Evolutionary conservation across 53 echinoderm and acorn worm species (phyloP), one percentile per base, ranked within the genome.

Genomic region (Apostichopus leukothele): DNA sequence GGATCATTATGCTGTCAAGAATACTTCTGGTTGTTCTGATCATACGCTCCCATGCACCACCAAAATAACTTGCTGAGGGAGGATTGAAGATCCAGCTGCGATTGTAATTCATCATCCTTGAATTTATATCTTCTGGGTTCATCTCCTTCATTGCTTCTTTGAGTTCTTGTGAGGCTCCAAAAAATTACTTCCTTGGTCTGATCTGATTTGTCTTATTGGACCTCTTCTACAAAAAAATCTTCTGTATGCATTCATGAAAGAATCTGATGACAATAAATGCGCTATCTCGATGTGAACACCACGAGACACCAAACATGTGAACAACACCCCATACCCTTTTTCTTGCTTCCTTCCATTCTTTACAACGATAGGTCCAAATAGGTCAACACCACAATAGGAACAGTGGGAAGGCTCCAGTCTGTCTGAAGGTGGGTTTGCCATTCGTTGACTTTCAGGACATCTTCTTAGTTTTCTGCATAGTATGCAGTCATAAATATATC

Each of bases 271-370:
- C 86, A 89, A 67, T 1, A 79, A 86, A 78, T 89, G 60, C 51
- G 92, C 89, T 1, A 79, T 63, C 75, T 92, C 92, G 9, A 90
- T 71, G 59, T 92, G 92, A 5, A 92, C 90, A 71, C 90, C 73
- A 14, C 90, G 66, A 10, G 90, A 77, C n/a, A 79, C 86, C 90
- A 81, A 74, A 59, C 92, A 92, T 12, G 92, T 90, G 61, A 90
- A 90, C 3, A 90, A 50, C 55, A 90, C 90, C 11, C 90, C 90
- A 54, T 90, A 90, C 27, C 90, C 53, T 75, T 90, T 89, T 53
- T 50, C 83, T 53, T 81, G 53, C 16, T 83, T 89, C 18, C 90
- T 83, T 5, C 83, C 53, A 83, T 84, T 83, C 52, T 89, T 89
- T 63, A 68, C 52, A 55, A 81, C 12, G 12, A 89, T 53, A 9